Evolutionary conservation across 64 coral and sea anemone genomes (phyloP), one percentile per base, ranked within the genome.

Genomic region (Stichodactyla helianthus): DNA sequence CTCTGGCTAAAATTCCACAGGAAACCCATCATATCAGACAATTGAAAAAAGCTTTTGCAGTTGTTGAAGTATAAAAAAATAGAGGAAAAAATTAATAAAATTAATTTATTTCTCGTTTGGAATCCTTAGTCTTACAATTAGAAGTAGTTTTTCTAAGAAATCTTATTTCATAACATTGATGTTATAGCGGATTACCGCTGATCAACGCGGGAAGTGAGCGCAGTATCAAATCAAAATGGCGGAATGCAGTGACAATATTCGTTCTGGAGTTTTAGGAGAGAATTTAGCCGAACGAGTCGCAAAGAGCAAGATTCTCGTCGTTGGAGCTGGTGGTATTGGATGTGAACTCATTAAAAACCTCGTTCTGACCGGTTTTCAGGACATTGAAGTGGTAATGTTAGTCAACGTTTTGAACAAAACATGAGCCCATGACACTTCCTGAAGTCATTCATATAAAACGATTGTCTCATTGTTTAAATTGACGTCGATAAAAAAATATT

Each of bases 291-390:
- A 91, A 55, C 87, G 57, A 56, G 90, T 99, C 28, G 74, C 35
- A 62, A 95, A 92, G 59, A 82, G 87, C 20, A 89, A 86, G 52
- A 86, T 99, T 64, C 82, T 99, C 23, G 93, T 99, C 1, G 97
- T 99, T 90, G 97, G 97, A 86, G 97, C 97, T 67, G 97, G 97
- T 85, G 97, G 97, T 10, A 99, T 99, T 84, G 97, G 97, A 16
- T 99, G 97, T 90, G 97, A 99, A 62, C 90, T 99, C 59, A 54
- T 99, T 9, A 99, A 99, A 85, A 99, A 94, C 64, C 85, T 99
- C 54, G 97, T 95, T 88, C 90, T 99, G 79, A 95, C 93, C 5
- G 97, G 97, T 57, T 99, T 99, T 91, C 95, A 92, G 27, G 91
- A 95, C 80, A 99, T 99, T 25, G 93, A 99, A 93, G 90, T 99